phyloP scores from a whole-genome alignment of 2,113 vertebrate genomes.

The Anser brachyrhynchus region DNA sequence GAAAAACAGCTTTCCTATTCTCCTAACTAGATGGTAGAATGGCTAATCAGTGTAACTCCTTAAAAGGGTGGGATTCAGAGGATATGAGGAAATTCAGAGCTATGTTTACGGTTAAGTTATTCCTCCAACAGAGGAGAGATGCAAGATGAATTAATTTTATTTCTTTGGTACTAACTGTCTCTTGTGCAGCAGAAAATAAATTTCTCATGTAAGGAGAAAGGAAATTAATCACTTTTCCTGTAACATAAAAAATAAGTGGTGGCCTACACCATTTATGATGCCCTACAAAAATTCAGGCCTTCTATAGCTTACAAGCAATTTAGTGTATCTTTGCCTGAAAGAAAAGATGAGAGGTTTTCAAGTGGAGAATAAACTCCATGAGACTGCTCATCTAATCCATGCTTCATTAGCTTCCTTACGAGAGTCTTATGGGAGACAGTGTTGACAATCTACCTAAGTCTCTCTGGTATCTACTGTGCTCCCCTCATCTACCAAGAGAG shows the following conservation, averaged over 20 bases:
- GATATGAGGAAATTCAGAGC: not conserved
- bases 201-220: not conserved
- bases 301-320: slow-evolving; percentile 30
- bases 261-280: not conserved
- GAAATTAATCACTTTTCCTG: not conserved
- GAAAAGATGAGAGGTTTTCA: slow-evolving; percentile 61
- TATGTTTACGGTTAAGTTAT: not conserved
- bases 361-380: not conserved
- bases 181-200: not conserved
- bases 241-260: not conserved
- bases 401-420: not conserved
- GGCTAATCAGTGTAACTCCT: not conserved
- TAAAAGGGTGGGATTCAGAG: not conserved
- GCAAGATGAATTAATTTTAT: not conserved
- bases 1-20: not conserved
- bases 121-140: not conserved
- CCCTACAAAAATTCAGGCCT: not conserved
- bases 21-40: not conserved
- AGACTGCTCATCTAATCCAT: not conserved
- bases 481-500: not conserved
- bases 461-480: not conserved
- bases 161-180: not conserved
- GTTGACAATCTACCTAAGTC: not conserved
- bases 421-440: not conserved
- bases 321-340: slow-evolving; percentile 24